phyloP scores from a whole-genome alignment of 2,888 invertebrate genomes.

The Cataglyphis rosenhaueri region DNA sequence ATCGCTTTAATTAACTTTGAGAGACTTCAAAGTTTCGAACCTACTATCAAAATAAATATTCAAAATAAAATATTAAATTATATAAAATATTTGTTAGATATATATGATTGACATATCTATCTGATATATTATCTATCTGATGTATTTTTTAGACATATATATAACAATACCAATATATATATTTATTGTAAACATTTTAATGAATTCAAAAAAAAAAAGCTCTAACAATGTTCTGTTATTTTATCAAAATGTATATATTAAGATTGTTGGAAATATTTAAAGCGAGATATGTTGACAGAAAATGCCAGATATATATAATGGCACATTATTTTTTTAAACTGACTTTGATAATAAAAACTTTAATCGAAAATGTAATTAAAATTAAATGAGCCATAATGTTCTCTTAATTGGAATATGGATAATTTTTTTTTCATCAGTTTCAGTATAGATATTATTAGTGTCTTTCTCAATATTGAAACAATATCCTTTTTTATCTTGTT shows the following conservation, averaged over 20 bases:
- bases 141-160: not conserved
- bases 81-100: not conserved
- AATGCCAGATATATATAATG: not conserved
- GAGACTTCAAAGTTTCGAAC: constrained; percentile 47
- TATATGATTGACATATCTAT: not conserved
- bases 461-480: not conserved
- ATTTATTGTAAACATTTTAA: not conserved
- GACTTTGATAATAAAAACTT: not conserved
- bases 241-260: not conserved
- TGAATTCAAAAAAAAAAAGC: not conserved
- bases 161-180: not conserved
- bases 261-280: not conserved
- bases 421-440: constrained; percentile 3
- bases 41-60: not conserved
- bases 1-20: constrained; percentile 43
- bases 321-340: not conserved
- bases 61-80: not conserved
- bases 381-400: not conserved
- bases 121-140: not conserved
- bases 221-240: not conserved
- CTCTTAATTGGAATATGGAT: not conserved
- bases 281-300: not conserved
- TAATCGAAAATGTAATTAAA: not conserved
- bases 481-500: constrained; percentile 5
- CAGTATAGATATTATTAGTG: not conserved